phyloP scores from a whole-genome alignment of 2,888 invertebrate genomes.

The Eucera pruinosa region DNA sequence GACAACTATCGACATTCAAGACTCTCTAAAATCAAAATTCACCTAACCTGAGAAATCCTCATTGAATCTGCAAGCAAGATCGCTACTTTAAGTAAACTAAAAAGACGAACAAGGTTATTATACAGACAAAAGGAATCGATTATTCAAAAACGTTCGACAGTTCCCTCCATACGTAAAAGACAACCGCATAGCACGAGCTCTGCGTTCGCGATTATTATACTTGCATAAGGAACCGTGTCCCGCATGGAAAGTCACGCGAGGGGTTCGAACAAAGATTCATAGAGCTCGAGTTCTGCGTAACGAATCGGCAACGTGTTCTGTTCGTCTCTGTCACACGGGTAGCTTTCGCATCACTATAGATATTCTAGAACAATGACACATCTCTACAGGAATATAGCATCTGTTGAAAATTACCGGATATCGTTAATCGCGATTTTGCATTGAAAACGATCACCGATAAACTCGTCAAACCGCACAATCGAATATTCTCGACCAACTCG shows the following conservation, averaged over 20 bases:
- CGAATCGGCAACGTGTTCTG: slow-evolving; percentile 43
- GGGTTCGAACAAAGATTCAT: slow-evolving; percentile 52
- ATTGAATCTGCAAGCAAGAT: too few relatives aligned
- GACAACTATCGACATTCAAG: too few relatives aligned
- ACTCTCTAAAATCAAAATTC: too few relatives aligned
- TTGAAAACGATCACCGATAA: slow-evolving; percentile 24
- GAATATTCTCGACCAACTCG: neutral
- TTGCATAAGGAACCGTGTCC: slow-evolving; percentile 32
- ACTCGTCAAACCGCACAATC: neutral
- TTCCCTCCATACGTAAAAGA: neutral
- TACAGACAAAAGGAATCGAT: neutral
- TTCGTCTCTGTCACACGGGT: slow-evolving; percentile 24
- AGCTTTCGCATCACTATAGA: slow-evolving; percentile 12
- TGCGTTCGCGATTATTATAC: slow-evolving; percentile 29
- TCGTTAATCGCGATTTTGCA: slow-evolving; percentile 20
- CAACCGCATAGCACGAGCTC: neutral
- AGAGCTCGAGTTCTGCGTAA: slow-evolving; percentile 48
- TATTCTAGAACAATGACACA: slow-evolving; percentile 10
- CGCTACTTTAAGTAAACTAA: too few relatives aligned
- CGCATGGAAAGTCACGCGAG: slow-evolving; percentile 30
- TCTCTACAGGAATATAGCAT: too few relatives aligned
- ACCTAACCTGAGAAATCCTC: too few relatives aligned
- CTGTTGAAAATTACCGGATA: slow-evolving; percentile 10
- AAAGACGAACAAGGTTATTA: neutral
- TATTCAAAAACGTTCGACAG: neutral